Conservation (phyloP, 2,888 invertebrate genomes). For the Harmothoe impar region DNA sequence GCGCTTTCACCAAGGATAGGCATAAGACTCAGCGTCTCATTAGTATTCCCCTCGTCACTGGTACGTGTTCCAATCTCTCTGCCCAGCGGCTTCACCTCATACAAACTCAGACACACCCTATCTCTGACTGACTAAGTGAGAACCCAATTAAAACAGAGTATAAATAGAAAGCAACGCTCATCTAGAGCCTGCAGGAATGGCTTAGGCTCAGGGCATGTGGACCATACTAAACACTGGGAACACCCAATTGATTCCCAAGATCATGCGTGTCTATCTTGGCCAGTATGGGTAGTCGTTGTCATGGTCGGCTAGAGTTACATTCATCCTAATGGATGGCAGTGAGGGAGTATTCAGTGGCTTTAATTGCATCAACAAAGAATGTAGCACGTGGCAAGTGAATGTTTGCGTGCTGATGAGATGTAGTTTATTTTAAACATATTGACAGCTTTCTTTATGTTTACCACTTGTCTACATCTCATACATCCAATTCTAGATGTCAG, state of each 20-base stretch:
- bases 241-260: background rate
- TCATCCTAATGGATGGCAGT: background rate
- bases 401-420: too few species aligned
- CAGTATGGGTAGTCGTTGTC: background rate
- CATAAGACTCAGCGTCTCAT: background rate
- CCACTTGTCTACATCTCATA: too few species aligned
- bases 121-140: background rate
- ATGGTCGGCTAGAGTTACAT: background rate
- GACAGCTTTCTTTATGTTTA: too few species aligned
- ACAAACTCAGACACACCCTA: background rate
- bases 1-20: background rate
- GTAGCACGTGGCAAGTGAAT: too few species aligned
- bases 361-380: too few species aligned
- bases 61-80: conserved; percentile 7
- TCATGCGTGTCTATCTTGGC: background rate
- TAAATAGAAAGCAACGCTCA: background rate
- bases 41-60: background rate
- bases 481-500: too few species aligned
- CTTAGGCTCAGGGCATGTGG: background rate
- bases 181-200: background rate
- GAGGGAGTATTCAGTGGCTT: too few species aligned
- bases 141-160: background rate
- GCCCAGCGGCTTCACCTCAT: background rate
- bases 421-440: too few species aligned
- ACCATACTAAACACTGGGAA: background rate